Evolutionary conservation across 2,888 invertebrate genomes (phyloP).

Genomic region (Pristionchus fissidentatus): DNA sequence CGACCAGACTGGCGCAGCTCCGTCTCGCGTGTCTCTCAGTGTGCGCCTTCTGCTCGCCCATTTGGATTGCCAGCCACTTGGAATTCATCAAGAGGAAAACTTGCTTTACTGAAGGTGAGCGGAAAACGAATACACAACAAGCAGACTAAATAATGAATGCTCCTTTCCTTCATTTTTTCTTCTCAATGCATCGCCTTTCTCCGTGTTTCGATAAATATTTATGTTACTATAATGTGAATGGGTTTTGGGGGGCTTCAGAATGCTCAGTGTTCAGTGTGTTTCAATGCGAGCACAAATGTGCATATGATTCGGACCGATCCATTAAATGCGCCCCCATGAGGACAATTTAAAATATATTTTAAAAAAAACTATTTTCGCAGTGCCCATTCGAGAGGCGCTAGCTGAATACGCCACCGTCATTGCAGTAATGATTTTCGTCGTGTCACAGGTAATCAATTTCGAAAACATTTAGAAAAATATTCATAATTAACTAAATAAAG

Average conservation of each 20-base stretch:
- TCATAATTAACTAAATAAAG: background rate
- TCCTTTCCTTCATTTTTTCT: no score
- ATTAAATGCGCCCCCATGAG: no score
- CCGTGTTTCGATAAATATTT: no score
- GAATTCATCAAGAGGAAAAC: background rate
- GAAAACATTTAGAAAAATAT: background rate
- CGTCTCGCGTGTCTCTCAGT: background rate
- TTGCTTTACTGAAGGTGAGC: slow-evolving; percentile 37
- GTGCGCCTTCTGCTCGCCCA: background rate
- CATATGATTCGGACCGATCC: no score
- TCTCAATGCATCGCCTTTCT: no score
- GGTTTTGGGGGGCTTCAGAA: no score
- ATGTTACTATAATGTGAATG: no score
- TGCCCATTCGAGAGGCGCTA: background rate
- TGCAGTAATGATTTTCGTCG: background rate
- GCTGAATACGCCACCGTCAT: slow-evolving; percentile 17
- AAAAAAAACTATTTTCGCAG: background rate
- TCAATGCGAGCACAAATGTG: no score
- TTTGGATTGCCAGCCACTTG: background rate
- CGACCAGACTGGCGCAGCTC: background rate
- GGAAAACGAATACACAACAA: background rate
- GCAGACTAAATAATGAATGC: no score
- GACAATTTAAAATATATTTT: no score
- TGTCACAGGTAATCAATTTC: background rate
- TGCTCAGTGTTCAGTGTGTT: no score